A percentile compares a stretch with the other conserved stretches of the same genome.
phyloP scores from a whole-genome alignment of 2,113 vertebrate species.

The Holacanthus passer region DNA sequence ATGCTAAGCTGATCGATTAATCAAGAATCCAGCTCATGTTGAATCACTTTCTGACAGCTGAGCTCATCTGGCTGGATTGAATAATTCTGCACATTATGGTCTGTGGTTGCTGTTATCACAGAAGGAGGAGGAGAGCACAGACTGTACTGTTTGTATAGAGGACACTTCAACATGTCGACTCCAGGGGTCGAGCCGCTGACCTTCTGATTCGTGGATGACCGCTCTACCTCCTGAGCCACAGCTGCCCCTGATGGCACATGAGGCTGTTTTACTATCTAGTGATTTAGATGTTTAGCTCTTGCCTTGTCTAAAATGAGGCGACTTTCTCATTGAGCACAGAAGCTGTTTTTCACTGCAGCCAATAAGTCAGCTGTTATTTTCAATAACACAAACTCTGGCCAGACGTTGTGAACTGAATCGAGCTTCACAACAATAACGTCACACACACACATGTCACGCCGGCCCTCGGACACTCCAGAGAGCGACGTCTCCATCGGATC shows the following conservation, averaged over 20 bases:
- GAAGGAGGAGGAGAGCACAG: too few relatives aligned
- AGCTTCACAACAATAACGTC: not conserved
- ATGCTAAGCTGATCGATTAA: not conserved
- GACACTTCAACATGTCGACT: too few relatives aligned
- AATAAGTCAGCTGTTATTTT: not conserved
- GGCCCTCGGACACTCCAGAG: not conserved
- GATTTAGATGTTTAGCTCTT: not conserved
- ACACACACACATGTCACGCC: not conserved
- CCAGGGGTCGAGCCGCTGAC: too few relatives aligned
- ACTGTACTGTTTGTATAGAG: not conserved
- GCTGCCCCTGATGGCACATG: too few relatives aligned
- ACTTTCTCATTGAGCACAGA: not conserved
- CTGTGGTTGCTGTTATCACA: not conserved
- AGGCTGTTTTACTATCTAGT: not conserved
- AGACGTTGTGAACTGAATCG: not conserved
- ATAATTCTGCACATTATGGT: not conserved
- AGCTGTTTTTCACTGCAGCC: not conserved
- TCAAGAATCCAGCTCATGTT: not conserved
- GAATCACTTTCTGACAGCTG: not conserved
- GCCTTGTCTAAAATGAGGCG: not conserved
- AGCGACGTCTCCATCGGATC: constrained; percentile 14
- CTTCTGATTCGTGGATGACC: too few relatives aligned
- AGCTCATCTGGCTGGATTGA: not conserved
- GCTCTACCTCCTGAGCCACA: too few relatives aligned
- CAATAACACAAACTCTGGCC: not conserved